Percentiles rank a stretch among this genome's conserved stretches.
These are phyloP conservation scores for Delichon dasypus DNA, from an alignment of 2,797 vertebrate genomes.

Conservation along the genomic window DNA sequence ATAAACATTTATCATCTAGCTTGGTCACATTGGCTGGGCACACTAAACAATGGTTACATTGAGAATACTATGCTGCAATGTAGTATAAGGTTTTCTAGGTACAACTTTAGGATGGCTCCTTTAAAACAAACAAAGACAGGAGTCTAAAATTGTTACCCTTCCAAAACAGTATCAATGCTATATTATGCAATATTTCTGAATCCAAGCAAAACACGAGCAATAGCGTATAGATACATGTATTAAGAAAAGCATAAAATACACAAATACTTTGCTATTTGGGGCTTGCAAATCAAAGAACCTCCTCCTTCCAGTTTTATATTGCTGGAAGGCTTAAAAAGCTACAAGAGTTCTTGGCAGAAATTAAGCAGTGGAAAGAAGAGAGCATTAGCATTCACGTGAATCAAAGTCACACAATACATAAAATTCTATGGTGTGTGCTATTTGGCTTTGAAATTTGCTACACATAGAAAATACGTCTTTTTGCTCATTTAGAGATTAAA, in stretches of 20 bases:
- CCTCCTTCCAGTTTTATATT: background rate
- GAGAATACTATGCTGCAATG: background rate
- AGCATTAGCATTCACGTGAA: background rate
- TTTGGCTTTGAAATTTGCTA: background rate
- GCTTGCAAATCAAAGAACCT: background rate
- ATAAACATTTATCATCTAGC: background rate
- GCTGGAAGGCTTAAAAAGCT: slow-evolving; percentile 8
- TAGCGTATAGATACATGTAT: background rate
- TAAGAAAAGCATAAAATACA: background rate
- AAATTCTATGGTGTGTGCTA: background rate
- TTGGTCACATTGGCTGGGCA: background rate
- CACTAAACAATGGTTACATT: background rate
- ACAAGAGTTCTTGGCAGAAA: slow-evolving; percentile 36
- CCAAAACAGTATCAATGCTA: background rate
- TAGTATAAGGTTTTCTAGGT: background rate
- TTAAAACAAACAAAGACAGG: background rate
- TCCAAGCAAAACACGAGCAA: background rate
- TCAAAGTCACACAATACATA: background rate
- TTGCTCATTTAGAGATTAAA: background rate
- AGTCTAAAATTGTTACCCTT: background rate
- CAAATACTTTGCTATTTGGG: background rate
- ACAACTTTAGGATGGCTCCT: background rate
- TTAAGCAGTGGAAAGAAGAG: slow-evolving; percentile 20
- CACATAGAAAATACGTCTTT: background rate
- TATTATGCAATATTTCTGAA: background rate